Evolutionary conservation across 2,113 vertebrate species (phyloP), one percentile per base, ranked within the genome.

Genomic region (Paraplagusia blochii): DNA sequence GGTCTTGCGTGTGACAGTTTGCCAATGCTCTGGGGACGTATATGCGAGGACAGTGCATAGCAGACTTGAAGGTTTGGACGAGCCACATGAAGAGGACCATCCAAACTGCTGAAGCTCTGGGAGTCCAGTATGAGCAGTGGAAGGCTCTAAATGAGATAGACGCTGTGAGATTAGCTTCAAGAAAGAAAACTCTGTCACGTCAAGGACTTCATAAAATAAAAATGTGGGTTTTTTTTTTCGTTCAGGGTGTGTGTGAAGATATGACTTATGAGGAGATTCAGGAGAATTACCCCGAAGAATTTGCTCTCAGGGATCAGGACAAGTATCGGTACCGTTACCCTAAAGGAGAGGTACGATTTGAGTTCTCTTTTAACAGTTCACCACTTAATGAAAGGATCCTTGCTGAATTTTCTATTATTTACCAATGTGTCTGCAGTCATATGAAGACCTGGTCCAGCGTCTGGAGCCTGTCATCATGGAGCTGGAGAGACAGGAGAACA

Each of bases 401-500:
- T 1, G 10, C 38, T 38, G 36, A 10, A 4, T 38, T 38, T 38
- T 38, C 7, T 11, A 4, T 11, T 40, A 12, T 40, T 5, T 40
- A 40, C 38, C 38, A n/a, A n/a, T 13, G 36, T 8, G 9, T 13
- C 9, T 40, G 38, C 75, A 95, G 95, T 96, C 94, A 0, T 97
- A 96, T 9, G 94, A 96, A 75, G 95, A 96, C 87, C 82, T 97
- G 58, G 95, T 96, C 49, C 95, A 96, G 77, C 89, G 94, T 5
- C 68, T 97, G 84, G 95, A 96, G 76, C 95, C 95, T 0, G 95
- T 96, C 58, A 96, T 97, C 85, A 96, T 96, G 95, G 95, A 96
- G 85, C 88, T 97, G 87, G 95, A 96, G 80, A 59, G 94, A 16
- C 95, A 97, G 84, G 94, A 95, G 88, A 96, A 97, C 9, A 92